Base-by-base conservation (phyloP, 2,888 invertebrate genomes). In the Chaitophorus viminalis region DNA sequence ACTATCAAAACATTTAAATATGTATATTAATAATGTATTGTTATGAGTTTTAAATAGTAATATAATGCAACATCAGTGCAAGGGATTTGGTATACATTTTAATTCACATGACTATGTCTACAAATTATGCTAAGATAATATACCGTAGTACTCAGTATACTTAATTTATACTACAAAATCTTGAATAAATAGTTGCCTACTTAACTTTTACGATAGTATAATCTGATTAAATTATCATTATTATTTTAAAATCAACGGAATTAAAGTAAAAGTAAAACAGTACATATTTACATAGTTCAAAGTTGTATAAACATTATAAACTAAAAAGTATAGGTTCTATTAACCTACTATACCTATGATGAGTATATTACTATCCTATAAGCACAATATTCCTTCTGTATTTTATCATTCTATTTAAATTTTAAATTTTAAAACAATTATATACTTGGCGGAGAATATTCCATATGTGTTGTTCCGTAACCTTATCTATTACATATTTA, bases 21-120 rank as follows among this genome's bases (percentile, higher is more conserved):
- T 60, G 25, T 60, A 60, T 25, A 60, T 25, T 4, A 25, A n/a
- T n/a, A 33, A 11, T 33, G 33, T 60, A 78, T 25, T 78, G 33
- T 78, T 33, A 75, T 33, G 33, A 78, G 78, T 25, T 60, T 33
- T 54, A 54, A 33, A 78, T 78, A 78, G 33, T 78, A 60, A 78
- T 78, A 25, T 25, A 33, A 25, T 33, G 25, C 33, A 31, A 31
- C 31, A 25, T 4, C 21, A 54, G 54, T 75, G 11, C 74, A n/a
- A 54, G 14, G 18, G 54, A 52, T 76, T 52, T 29, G 5, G 18
- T 17, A 2, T 33, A 33, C 54, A 78, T 60, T 60, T 60, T 60
- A 60, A 78, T 78, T 60, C 31, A 77, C 77, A 39, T 14, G 18
- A 11, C 11, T 21, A 78, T 31, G 1, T 11, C 8, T 21, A 54